Conservation (phyloP, 2,797 vertebrate genomes). For the Pseudomugil gertrudae region DNA sequence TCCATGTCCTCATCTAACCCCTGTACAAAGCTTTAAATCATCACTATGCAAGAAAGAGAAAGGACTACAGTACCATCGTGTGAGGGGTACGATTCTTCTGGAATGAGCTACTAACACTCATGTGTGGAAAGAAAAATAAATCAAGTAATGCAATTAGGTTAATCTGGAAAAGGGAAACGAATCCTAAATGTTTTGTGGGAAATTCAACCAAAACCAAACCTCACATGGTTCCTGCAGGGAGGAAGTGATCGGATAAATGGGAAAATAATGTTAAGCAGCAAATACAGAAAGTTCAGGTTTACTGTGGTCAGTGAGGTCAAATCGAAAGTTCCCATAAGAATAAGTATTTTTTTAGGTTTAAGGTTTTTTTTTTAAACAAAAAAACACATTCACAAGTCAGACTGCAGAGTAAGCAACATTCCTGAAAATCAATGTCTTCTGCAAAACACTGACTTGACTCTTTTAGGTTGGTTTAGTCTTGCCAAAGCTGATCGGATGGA, state of each 20-base stretch:
- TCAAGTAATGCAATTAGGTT: conserved; percentile 41
- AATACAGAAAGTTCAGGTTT: background rate
- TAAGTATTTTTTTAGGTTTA: background rate
- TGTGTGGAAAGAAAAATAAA: conserved; percentile 25
- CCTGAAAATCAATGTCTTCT: background rate
- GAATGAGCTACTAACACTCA: conserved; percentile 11
- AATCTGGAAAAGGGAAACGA: conserved; percentile 14
- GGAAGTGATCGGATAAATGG: conserved; percentile 19
- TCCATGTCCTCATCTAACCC: conserved; percentile 42
- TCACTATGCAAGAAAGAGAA: background rate
- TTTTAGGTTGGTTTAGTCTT: background rate
- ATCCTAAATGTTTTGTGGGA: conserved; percentile 39
- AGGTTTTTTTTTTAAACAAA: too few species aligned
- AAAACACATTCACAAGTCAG: background rate
- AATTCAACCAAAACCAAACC: conserved; percentile 49
- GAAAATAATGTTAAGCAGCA: conserved; percentile 18
- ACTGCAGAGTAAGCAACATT: background rate
- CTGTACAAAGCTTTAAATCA: background rate
- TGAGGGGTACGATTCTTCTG: conserved; percentile 3
- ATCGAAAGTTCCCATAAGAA: background rate
- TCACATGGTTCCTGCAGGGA: conserved; percentile 8
- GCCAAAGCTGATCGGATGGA: conserved; percentile 16
- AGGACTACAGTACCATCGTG: conserved; percentile 20
- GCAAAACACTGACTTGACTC: background rate
- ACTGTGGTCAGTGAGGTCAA: background rate